These are phyloP conservation scores for Chromis chromis DNA, from an alignment of 2,797 vertebrate species.

Conservation along the genomic window DNA sequence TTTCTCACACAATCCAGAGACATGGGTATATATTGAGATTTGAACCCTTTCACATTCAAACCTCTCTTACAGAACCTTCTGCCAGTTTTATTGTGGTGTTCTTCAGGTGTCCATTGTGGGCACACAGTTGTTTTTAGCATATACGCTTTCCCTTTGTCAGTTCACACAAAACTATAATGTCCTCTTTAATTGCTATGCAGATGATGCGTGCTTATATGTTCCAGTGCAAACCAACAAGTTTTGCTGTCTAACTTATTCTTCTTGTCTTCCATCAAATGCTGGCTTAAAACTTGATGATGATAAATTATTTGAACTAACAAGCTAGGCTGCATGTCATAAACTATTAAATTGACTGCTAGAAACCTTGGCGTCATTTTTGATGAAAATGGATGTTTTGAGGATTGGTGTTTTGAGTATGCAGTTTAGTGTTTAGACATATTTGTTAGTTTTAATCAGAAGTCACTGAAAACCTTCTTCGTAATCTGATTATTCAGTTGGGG, in stretches of 20 bases:
- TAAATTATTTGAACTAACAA: neutral
- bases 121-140: no score
- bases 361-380: neutral
- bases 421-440: neutral
- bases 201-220: no score
- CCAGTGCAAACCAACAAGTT: no score
- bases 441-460: neutral
- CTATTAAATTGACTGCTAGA: neutral
- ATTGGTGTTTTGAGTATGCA: no score
- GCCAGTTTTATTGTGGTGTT: no score
- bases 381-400: neutral
- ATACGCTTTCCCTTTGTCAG: no score
- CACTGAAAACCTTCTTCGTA: neutral
- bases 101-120: no score
- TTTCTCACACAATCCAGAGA: neutral
- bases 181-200: no score
- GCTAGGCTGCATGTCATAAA: neutral
- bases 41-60: neutral
- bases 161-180: no score
- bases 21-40: neutral
- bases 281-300: neutral
- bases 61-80: no score
- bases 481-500: neutral
- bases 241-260: no score
- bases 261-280: neutral